These are phyloP conservation scores for Unio delphinus DNA, from an alignment of 2,888 invertebrate species.

Conservation along the genomic window DNA sequence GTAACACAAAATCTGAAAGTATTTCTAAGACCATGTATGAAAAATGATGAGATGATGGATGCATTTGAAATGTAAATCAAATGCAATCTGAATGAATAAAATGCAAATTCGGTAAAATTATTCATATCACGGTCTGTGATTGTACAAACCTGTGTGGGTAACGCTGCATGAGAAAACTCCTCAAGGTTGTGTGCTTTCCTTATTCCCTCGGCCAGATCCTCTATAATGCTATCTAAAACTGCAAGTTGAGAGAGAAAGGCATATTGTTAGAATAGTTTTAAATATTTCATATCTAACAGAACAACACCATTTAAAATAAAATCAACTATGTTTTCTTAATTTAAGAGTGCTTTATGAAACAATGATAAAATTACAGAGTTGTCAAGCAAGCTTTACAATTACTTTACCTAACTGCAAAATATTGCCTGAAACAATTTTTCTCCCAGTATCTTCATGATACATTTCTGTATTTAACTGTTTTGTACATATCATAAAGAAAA, in stretches of 20 bases:
- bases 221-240: constrained; percentile 71
- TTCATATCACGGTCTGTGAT: background rate
- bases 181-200: constrained; percentile 65
- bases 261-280: constrained; percentile 9
- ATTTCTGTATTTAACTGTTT: too few relatives aligned
- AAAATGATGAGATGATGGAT: too few relatives aligned
- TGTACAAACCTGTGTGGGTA: constrained; percentile 57
- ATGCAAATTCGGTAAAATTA: too few relatives aligned
- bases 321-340: too few relatives aligned
- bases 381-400: too few relatives aligned
- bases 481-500: too few relatives aligned
- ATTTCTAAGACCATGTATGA: too few relatives aligned
- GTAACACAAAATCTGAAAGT: too few relatives aligned
- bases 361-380: background rate
- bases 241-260: constrained; percentile 17
- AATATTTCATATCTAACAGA: background rate
- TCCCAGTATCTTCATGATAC: too few relatives aligned
- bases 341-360: background rate
- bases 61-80: background rate
- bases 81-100: background rate
- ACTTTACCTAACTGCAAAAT: too few relatives aligned
- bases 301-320: too few relatives aligned
- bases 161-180: constrained; percentile 65
- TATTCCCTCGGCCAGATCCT: constrained; percentile 71
- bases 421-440: too few relatives aligned